phyloP scores from a whole-genome alignment of 1,140 invertebrate genomes.

The Ooceraea biroi region DNA sequence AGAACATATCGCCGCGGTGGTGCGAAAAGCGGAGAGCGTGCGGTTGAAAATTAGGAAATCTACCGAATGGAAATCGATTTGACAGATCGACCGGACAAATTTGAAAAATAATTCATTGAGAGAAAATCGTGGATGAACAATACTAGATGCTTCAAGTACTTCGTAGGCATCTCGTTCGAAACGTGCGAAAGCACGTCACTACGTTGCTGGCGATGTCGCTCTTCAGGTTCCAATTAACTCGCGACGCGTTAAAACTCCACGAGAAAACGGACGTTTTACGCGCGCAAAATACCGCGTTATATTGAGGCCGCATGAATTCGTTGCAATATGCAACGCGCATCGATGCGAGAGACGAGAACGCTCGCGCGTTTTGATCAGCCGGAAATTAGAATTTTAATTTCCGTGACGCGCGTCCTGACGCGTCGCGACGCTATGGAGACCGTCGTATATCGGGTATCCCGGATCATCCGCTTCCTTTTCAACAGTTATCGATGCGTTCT shows the following conservation, averaged over 20 bases:
- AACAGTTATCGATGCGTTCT: neutral
- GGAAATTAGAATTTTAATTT: conserved; percentile 61
- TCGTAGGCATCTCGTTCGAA: neutral
- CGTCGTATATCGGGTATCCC: neutral
- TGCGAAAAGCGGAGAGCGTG: neutral
- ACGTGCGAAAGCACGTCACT: neutral
- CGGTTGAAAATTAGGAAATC: neutral
- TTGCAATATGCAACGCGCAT: conserved; percentile 47
- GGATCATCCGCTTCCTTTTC: neutral
- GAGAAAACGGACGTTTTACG: conserved; percentile 14
- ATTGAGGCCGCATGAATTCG: neutral
- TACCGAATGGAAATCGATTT: too few relatives aligned
- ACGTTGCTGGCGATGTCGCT: neutral
- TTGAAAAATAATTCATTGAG: too few relatives aligned
- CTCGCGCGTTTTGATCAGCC: conserved; percentile 51
- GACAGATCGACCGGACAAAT: too few relatives aligned
- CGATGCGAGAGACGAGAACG: conserved; percentile 22
- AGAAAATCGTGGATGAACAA: too few relatives aligned
- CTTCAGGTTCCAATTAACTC: conserved; percentile 37
- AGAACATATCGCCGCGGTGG: neutral
- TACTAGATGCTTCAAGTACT: too few relatives aligned
- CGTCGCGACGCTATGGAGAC: neutral
- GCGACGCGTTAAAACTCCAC: conserved; percentile 45
- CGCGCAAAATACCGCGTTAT: conserved; percentile 25
- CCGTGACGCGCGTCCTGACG: neutral